phyloP scores from a whole-genome alignment of 2,888 invertebrate genomes.

The Netelia inedita region DNA sequence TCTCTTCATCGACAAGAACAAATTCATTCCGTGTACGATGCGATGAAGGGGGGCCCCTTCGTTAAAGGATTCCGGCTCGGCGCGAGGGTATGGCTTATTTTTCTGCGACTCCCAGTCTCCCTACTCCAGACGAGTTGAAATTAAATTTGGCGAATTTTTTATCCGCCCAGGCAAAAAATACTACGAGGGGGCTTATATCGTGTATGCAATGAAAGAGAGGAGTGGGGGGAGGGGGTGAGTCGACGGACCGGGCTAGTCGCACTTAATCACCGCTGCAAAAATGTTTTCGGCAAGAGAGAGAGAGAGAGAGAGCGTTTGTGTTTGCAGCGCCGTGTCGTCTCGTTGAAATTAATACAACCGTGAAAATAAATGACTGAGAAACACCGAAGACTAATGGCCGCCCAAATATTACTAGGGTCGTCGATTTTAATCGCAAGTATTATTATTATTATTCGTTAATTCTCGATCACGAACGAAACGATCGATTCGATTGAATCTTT shows the following conservation, averaged over 20 bases:
- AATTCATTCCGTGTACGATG: conserved; percentile 38
- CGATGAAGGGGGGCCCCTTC: conserved; percentile 17
- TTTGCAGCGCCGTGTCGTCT: conserved; percentile 66
- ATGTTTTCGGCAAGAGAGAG: conserved; percentile 14
- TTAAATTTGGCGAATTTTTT: conserved; percentile 9
- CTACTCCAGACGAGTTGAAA: background rate
- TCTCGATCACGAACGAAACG: background rate
- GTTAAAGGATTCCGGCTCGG: conserved; percentile 27
- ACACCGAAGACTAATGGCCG: conserved; percentile 76
- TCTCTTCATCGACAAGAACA: conserved; percentile 40
- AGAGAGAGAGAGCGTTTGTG: conserved; percentile 5
- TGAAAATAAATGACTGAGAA: conserved; percentile 73
- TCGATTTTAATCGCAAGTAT: conserved; percentile 29
- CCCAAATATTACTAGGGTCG: conserved; percentile 73
- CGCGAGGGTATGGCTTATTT: conserved; percentile 2
- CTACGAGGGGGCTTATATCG: background rate
- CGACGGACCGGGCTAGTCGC: conserved; percentile 41
- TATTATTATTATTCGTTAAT: background rate
- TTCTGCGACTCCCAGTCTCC: no score
- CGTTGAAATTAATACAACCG: conserved; percentile 79
- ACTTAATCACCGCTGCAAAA: conserved; percentile 56
- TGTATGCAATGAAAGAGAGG: conserved; percentile 31
- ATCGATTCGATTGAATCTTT: background rate
- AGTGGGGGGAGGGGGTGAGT: conserved; percentile 43
- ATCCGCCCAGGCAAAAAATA: conserved; percentile 3